Evolutionary conservation across 2,113 vertebrate genomes (phyloP).

Genomic region (Pseudorasbora parva): DNA sequence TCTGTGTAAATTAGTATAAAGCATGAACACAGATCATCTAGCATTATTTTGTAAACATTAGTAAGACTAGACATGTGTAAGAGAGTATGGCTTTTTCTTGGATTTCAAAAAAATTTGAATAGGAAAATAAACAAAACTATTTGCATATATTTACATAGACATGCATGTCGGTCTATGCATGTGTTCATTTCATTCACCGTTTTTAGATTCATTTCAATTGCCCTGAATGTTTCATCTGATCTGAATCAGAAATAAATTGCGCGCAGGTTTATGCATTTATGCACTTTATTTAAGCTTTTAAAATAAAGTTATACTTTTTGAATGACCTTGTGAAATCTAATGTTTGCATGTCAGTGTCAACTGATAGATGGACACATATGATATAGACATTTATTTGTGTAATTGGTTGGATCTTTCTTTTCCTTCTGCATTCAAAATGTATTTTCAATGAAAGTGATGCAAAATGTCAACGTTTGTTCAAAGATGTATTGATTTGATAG

Average conservation of each 20-base stretch:
- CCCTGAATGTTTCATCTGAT: background rate
- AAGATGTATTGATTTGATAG: background rate
- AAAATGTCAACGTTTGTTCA: no score
- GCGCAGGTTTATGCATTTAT: background rate
- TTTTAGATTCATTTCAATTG: background rate
- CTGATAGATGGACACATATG: background rate
- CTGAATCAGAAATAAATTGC: background rate
- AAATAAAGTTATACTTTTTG: background rate
- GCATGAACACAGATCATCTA: background rate
- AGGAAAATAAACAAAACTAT: background rate
- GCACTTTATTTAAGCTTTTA: background rate
- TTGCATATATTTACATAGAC: conserved; percentile 20
- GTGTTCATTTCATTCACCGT: background rate
- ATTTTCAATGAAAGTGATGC: no score
- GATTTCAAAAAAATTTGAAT: background rate
- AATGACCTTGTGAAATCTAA: background rate
- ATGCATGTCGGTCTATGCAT: background rate
- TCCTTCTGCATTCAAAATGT: background rate
- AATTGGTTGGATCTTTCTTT: background rate
- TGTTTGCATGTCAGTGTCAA: background rate
- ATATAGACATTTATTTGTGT: background rate
- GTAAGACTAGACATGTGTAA: background rate
- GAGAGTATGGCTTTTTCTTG: background rate
- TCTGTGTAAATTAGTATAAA: background rate
- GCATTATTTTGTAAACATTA: background rate